Evolutionary conservation across 2,888 invertebrate genomes (phyloP), one percentile per base, ranked within the genome.

Genomic region (Myopa testacea): DNA sequence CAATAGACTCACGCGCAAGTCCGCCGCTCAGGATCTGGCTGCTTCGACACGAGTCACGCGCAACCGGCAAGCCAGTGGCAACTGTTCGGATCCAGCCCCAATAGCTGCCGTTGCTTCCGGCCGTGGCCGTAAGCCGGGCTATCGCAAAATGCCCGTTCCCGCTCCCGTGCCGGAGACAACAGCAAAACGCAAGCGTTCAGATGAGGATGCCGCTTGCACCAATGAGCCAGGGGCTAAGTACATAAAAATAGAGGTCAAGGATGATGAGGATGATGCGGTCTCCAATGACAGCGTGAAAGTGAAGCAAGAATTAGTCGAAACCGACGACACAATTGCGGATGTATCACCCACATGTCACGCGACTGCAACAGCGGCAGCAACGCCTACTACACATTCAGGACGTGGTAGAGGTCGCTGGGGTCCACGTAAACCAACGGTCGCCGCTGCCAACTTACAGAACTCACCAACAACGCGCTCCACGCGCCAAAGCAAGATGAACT

Each of bases 1-100:
- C 65, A 88, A 88, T 75, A 83, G 88, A n/a, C 82, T 86, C 10
- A 89, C 89, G 10, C 87, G 88, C 63, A 88, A 89, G 69, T 82
- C 88, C 0, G 82, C 86, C 12, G 87, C 86, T 34, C 86, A 87
- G 78, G 84, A 85, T 77, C 84, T 83, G 2, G 79, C 76, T n/a
- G 84, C 81, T 67, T 87, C 84, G 55, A 87, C 87, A 0, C 85
- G 88, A 14, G 81, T 88, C 19, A 88, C 88, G 8, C 85, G 88
- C 63, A 88, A 88, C 68, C 85, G 84, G 12, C 82, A 83, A 79
- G 78, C 78, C 12, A 81, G 78, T 4, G 74, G 77, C 12, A 71
- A 62, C 65, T 84, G 84, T 75, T 80, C 85, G 7, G 84, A 84
- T 52, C 84, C 85, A 40, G 84, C 86, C 37, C 83, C 83, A 19